phyloP scores from a whole-genome alignment of 1,140 invertebrate species.

The Caerostris extrusa region DNA sequence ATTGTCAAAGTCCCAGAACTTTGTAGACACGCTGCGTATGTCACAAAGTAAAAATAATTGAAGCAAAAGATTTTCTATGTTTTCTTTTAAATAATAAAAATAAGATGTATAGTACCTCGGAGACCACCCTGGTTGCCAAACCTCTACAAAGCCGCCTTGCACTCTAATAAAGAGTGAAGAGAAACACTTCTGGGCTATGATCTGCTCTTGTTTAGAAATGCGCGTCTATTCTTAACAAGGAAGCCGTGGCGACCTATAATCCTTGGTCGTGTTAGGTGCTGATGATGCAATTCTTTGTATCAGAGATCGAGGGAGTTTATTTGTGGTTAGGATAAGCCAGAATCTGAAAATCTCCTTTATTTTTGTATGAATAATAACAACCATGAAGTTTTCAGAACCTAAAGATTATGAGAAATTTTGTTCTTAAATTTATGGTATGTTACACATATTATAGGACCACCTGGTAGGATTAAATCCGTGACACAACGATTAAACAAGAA shows the following conservation, averaged over 20 bases:
- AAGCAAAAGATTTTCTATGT: no score
- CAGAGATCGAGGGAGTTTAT: neutral
- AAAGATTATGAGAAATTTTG: neutral
- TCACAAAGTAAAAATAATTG: no score
- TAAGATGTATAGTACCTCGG: neutral
- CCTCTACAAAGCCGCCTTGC: neutral
- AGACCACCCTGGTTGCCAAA: neutral
- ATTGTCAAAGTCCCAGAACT: neutral
- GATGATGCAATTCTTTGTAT: slow-evolving; percentile 23
- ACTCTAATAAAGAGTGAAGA: slow-evolving; percentile 12
- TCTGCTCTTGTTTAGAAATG: slow-evolving; percentile 23
- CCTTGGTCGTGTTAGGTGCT: neutral
- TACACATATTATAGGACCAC: neutral
- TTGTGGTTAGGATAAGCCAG: slow-evolving; percentile 10
- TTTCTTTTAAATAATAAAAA: neutral
- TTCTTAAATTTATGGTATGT: neutral
- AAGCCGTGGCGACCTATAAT: slow-evolving; percentile 18
- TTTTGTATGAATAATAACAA: neutral
- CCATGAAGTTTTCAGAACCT: neutral
- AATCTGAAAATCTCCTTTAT: neutral
- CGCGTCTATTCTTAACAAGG: slow-evolving; percentile 13
- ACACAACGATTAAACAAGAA: neutral
- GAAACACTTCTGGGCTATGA: slow-evolving; percentile 14
- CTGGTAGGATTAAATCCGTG: neutral
- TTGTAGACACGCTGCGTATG: neutral